Percentiles rank a stretch among this genome's conserved stretches.
These are phyloP conservation scores for Drosophila arizonae DNA, from an alignment of 1,140 invertebrate species.

Conservation along the genomic window DNA sequence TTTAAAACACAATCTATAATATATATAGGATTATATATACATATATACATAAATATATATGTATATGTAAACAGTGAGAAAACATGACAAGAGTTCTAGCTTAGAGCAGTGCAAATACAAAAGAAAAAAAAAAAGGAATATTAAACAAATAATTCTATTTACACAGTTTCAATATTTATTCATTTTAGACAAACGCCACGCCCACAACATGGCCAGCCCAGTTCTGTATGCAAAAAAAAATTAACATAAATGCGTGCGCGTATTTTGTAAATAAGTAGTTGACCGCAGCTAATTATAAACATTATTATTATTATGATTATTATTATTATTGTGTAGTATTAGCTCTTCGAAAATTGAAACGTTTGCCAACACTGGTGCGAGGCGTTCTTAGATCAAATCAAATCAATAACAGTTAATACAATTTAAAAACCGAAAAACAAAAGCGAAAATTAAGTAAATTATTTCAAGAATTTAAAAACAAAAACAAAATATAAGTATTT, in stretches of 20 bases:
- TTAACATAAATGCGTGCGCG: slow-evolving; percentile 50
- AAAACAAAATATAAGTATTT: slow-evolving; percentile 25
- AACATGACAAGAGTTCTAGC: slow-evolving; percentile 29
- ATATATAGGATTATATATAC: background rate
- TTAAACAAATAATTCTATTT: slow-evolving; percentile 71
- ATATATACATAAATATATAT: slow-evolving; percentile 34
- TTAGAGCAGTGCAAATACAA: slow-evolving; percentile 53
- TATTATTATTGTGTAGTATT: slow-evolving; percentile 41
- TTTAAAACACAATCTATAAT: background rate
- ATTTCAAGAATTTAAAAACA: slow-evolving; percentile 13
- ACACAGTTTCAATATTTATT: slow-evolving; percentile 66
- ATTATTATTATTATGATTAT: slow-evolving; percentile 15
- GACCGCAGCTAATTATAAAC: slow-evolving; percentile 47
- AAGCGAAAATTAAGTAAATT: slow-evolving; percentile 11
- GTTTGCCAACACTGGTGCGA: slow-evolving; percentile 53
- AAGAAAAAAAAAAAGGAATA: slow-evolving; percentile 25
- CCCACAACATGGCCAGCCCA: slow-evolving; percentile 26
- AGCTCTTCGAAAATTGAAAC: slow-evolving; percentile 49
- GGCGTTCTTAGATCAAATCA: slow-evolving; percentile 50
- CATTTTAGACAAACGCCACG: slow-evolving; percentile 59
- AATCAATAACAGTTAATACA: slow-evolving; percentile 21
- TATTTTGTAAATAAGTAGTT: slow-evolving; percentile 71
- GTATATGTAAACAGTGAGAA: slow-evolving; percentile 29
- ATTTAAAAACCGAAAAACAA: background rate
- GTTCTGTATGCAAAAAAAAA: slow-evolving; percentile 25